phyloP scores from a whole-genome alignment of 2,797 vertebrate genomes.

The Helostoma temminkii region DNA sequence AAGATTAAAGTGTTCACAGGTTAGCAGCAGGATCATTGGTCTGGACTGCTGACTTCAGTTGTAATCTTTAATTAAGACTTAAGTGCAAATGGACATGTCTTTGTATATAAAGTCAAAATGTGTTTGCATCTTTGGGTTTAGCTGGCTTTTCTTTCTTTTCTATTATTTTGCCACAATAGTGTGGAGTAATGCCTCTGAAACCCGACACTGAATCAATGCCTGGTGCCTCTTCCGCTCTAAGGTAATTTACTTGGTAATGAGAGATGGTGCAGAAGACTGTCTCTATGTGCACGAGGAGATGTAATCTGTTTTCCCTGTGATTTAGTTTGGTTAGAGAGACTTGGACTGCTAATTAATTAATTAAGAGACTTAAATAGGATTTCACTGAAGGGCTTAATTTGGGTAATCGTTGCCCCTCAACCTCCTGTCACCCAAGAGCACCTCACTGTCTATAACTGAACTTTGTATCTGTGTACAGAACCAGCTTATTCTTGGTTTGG shows the following conservation, averaged over 20 bases:
- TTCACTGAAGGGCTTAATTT: constrained; percentile 70
- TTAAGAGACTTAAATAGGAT: constrained; percentile 63
- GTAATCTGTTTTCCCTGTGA: constrained; percentile 74
- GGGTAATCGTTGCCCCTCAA: constrained; percentile 50
- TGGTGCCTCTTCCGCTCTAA: constrained; percentile 76
- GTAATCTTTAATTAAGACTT: constrained; percentile 18
- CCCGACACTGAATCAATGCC: constrained; percentile 79
- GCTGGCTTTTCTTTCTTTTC: constrained; percentile 48
- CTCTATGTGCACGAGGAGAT: constrained; percentile 57
- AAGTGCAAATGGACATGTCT: constrained; percentile 19
- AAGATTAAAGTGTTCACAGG: constrained; percentile 16
- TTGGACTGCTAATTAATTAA: constrained; percentile 79
- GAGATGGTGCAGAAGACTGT: constrained; percentile 68
- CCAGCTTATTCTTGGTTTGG: constrained; percentile 28
- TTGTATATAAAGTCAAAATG: constrained; percentile 25
- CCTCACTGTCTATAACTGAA: constrained; percentile 25
- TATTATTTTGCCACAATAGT: constrained; percentile 73
- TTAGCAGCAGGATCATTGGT: constrained; percentile 16
- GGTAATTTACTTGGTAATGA: constrained; percentile 82
- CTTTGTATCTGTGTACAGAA: constrained; percentile 42
- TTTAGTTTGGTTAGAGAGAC: constrained; percentile 61
- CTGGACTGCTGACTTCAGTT: not conserved
- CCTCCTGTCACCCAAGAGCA: constrained; percentile 4
- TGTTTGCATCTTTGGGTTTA: constrained; percentile 43
- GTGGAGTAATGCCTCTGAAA: constrained; percentile 78